phyloP scores from a whole-genome alignment of 1,140 invertebrate species.

The Coptotermes formosanus region DNA sequence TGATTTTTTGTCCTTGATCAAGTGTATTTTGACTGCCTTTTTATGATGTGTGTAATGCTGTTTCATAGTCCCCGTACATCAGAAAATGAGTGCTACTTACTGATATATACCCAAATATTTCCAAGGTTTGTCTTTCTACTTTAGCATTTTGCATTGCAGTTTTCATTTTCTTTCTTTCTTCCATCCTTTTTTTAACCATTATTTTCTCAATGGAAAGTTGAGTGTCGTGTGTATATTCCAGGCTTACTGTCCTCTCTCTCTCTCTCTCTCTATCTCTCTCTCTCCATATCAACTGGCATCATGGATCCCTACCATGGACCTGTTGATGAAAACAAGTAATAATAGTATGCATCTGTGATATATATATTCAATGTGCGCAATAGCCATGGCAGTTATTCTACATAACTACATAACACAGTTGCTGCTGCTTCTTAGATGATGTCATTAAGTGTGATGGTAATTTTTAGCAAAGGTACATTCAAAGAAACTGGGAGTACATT shows the following conservation, averaged over 20 bases:
- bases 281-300: neutral
- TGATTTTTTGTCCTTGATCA: neutral
- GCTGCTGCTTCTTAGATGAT: neutral
- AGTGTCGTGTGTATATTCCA: neutral
- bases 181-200: neutral
- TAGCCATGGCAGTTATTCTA: neutral
- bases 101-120: neutral
- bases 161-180: neutral
- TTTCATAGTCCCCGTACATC: neutral
- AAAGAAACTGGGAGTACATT: neutral
- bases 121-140: neutral
- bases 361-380: constrained; percentile 10
- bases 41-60: neutral
- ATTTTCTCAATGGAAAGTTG: neutral
- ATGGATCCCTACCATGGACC: neutral
- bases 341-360: constrained; percentile 16
- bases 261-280: no score
- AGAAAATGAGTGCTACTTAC: neutral
- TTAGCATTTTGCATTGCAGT: neutral
- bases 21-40: neutral
- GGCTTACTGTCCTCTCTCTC: neutral
- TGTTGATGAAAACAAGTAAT: neutral
- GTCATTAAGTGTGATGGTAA: constrained; percentile 18
- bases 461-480: constrained; percentile 11
- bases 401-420: constrained; percentile 15